phyloP scores from a whole-genome alignment of 2,113 vertebrate genomes.

The Empidonax alnorum region DNA sequence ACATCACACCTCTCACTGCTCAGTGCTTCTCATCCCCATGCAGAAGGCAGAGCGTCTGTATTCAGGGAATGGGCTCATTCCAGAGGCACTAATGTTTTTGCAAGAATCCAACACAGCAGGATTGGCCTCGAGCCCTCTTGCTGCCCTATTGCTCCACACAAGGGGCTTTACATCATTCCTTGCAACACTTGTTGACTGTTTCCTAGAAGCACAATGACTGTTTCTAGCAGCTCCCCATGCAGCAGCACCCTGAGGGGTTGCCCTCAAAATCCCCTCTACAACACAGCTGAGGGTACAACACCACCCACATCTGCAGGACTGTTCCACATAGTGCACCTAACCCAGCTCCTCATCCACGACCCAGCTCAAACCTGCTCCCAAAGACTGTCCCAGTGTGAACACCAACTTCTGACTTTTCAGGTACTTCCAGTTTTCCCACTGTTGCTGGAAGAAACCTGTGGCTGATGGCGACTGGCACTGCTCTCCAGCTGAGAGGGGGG shows the following conservation, averaged over 20 bases:
- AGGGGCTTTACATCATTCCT: not conserved
- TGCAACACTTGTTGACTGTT: not conserved
- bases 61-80: rapidly evolving
- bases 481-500: not conserved
- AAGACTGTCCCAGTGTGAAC: not conserved
- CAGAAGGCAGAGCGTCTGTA: rapidly evolving
- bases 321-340: rapidly evolving
- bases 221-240: not conserved
- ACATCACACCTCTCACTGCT: rapidly evolving
- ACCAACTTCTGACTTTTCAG: not conserved
- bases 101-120: not conserved
- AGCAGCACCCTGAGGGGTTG: rapidly evolving
- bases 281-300: not conserved
- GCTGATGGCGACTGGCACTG: not conserved
- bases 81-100: rapidly evolving
- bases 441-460: not conserved
- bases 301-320: not conserved
- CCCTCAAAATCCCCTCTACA: not conserved
- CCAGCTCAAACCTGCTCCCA: not conserved
- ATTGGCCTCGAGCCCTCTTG: rapidly evolving
- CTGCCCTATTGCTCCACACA: not conserved
- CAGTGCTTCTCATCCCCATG: rapidly evolving
- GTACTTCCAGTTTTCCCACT: slow-evolving; percentile 29
- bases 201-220: not conserved
- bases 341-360: not conserved